Percentiles rank a stretch among this genome's conserved stretches.
These are phyloP conservation scores for Troides aeacus DNA, from an alignment of 2,888 invertebrate genomes.

Conservation along the genomic window DNA sequence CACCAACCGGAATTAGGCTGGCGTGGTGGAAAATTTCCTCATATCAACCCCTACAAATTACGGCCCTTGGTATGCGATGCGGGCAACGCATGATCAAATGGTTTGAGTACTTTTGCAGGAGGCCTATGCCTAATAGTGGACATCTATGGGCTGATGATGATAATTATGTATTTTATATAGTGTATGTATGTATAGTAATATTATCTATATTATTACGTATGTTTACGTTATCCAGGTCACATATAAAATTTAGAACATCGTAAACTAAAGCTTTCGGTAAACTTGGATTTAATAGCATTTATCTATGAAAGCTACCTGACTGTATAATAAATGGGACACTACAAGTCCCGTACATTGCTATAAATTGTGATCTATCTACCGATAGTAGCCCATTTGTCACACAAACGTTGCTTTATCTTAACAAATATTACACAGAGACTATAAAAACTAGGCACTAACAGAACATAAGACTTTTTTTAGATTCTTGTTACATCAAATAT, in stretches of 20 bases:
- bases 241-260: background rate
- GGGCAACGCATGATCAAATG: too few species aligned
- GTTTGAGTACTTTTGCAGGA: too few species aligned
- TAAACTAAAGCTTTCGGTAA: background rate
- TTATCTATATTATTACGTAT: background rate
- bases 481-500: background rate
- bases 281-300: conserved; percentile 11
- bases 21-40: too few species aligned
- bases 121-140: too few species aligned
- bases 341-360: conserved; percentile 24
- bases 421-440: conserved; percentile 11
- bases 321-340: conserved; percentile 19
- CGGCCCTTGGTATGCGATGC: too few species aligned
- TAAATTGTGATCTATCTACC: conserved; percentile 27
- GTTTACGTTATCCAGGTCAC: background rate
- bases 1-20: too few species aligned
- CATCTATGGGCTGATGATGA: too few species aligned
- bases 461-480: background rate
- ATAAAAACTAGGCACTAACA: conserved; percentile 2
- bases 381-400: conserved; percentile 25
- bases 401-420: conserved; percentile 23
- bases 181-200: too few species aligned
- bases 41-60: too few species aligned
- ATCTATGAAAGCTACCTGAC: conserved; percentile 25
- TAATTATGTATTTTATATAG: too few species aligned